A percentile compares a stretch with the other conserved stretches of the same genome.
Evolutionary conservation across 2,797 vertebrate genomes (phyloP).

Genomic region (Aratinga solstitialis): DNA sequence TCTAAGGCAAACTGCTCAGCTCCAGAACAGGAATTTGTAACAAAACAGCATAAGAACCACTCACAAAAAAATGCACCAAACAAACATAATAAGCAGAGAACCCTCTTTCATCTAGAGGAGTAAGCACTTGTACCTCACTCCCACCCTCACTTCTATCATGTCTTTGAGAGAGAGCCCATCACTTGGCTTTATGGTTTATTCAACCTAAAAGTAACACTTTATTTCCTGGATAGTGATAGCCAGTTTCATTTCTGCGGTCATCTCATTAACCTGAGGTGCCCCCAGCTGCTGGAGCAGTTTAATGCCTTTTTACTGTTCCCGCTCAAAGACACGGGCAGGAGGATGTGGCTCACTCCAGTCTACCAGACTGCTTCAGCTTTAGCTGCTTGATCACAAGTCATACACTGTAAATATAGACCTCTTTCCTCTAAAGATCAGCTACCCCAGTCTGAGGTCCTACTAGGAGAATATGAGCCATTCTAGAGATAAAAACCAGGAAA

Average conservation of each 20-base stretch:
- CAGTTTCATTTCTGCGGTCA: neutral
- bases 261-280: neutral
- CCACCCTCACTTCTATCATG: neutral
- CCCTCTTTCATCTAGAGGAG: neutral
- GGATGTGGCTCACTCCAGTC: neutral
- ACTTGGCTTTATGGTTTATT: slow-evolving; percentile 1
- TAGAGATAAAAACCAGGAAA: neutral
- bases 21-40: neutral
- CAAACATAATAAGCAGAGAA: neutral
- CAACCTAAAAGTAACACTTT: slow-evolving; percentile 19
- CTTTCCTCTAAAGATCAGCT: neutral
- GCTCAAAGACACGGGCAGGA: neutral
- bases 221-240: neutral
- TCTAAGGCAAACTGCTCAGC: neutral
- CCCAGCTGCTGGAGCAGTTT: neutral
- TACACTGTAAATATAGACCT: neutral
- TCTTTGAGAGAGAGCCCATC: neutral
- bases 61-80: no score
- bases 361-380: neutral
- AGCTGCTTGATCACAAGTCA: neutral
- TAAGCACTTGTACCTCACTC: neutral
- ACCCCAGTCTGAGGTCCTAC: neutral
- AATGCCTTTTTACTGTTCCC: neutral
- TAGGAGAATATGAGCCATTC: neutral
- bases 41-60: neutral